Conservation (phyloP, 2,113 vertebrate species). For the Lycaon pictus region DNA sequence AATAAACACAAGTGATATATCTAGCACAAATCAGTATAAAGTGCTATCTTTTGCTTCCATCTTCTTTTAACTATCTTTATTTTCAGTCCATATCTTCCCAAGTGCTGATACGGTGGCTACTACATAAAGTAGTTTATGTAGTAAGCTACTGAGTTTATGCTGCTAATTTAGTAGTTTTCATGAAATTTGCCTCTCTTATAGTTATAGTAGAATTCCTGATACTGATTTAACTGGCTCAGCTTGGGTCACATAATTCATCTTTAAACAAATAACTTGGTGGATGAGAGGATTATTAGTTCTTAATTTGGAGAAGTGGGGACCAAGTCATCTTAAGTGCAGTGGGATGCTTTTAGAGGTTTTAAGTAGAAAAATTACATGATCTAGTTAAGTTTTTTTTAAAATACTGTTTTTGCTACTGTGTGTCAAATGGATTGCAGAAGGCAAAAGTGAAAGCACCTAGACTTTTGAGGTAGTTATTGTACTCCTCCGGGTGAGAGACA, state of each 20-base stretch:
- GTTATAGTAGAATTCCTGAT: constrained; percentile 26
- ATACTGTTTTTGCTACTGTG: not conserved
- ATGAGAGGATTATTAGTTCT: constrained; percentile 12
- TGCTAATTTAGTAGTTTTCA: not conserved
- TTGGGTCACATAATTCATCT: constrained; percentile 47
- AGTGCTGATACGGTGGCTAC: not conserved
- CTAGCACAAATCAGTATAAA: not conserved
- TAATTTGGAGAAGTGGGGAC: not conserved
- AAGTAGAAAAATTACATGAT: not conserved
- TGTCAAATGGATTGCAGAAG: not conserved
- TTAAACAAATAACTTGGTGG: constrained; percentile 55
- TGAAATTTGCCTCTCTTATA: constrained; percentile 46
- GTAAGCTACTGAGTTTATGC: not conserved
- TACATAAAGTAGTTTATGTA: not conserved
- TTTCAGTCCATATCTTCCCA: constrained; percentile 2
- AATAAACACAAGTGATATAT: not conserved
- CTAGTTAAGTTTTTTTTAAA: not conserved
- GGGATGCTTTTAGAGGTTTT: constrained; percentile 38
- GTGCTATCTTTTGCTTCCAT: not conserved
- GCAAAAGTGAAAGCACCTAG: not conserved
- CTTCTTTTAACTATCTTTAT: constrained; percentile 46
- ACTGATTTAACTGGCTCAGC: constrained; percentile 1
- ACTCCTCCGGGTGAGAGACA: not conserved
- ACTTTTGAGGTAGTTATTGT: not conserved
- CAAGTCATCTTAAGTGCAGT: not conserved